These are phyloP conservation scores for Diplodus sargus DNA, from an alignment of 2,797 vertebrate species.

Conservation along the genomic window DNA sequence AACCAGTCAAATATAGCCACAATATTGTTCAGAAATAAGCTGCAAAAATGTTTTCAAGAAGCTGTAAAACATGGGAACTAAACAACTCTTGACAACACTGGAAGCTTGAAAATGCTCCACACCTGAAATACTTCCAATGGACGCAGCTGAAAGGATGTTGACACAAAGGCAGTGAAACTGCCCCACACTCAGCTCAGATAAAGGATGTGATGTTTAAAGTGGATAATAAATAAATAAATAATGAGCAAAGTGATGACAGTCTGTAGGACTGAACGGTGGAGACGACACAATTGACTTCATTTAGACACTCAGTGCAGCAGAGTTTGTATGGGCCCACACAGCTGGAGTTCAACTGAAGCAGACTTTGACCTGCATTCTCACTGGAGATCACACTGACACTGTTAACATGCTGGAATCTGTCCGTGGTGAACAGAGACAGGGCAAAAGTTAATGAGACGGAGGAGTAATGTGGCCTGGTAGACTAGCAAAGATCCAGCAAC, in stretches of 20 bases:
- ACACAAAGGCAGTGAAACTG: not conserved
- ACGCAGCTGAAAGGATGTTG: not conserved
- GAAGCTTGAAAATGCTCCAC: not conserved
- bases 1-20: not conserved
- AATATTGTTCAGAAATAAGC: not conserved
- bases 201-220: not conserved
- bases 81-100: not conserved
- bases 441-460: not conserved
- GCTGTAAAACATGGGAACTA: not conserved
- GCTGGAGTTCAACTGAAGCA: not conserved
- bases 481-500: not conserved
- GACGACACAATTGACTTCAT: not conserved
- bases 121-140: not conserved
- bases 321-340: not conserved
- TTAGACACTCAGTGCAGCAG: not conserved
- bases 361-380: not conserved
- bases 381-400: not conserved
- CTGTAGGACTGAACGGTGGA: not conserved
- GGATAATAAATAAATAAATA: slow-evolving; percentile 15
- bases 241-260: not conserved
- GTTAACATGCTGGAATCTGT: not conserved
- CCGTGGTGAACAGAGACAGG: not conserved
- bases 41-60: not conserved
- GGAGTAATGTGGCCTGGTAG: not conserved
- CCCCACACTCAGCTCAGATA: not conserved